phyloP scores from a whole-genome alignment of 2,888 invertebrate genomes.

The Thalpophila matura region DNA sequence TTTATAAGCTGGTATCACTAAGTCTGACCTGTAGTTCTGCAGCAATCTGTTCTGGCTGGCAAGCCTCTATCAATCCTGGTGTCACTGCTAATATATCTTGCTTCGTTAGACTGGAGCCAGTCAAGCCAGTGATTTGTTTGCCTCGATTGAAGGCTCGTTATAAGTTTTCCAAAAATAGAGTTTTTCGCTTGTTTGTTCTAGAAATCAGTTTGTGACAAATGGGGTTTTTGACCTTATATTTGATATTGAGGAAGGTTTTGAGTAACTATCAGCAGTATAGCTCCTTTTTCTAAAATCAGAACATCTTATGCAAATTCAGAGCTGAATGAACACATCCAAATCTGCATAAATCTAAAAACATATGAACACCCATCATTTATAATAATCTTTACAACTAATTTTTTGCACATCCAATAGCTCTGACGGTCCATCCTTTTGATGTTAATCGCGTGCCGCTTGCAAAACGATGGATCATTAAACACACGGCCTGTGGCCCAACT shows the following conservation, averaged over 20 bases:
- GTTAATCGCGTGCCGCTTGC: slow-evolving; percentile 39
- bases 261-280: background rate
- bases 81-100: slow-evolving; percentile 66
- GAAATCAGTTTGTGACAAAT: background rate
- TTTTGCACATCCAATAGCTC: slow-evolving; percentile 30
- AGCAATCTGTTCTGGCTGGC: slow-evolving; percentile 59
- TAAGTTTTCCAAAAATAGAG: slow-evolving; percentile 36
- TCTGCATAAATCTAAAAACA: slow-evolving; percentile 8
- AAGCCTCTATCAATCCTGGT: slow-evolving; percentile 68
- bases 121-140: slow-evolving; percentile 41
- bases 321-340: slow-evolving; percentile 12
- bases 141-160: slow-evolving; percentile 34
- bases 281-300: background rate
- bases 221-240: background rate
- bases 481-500: slow-evolving; percentile 29
- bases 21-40: slow-evolving; percentile 45
- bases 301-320: background rate
- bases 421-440: slow-evolving; percentile 47
- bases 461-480: slow-evolving; percentile 55
- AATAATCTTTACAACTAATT: slow-evolving; percentile 34
- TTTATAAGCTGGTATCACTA: slow-evolving; percentile 60
- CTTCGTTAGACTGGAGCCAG: slow-evolving; percentile 59
- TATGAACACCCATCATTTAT: slow-evolving; percentile 34
- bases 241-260: background rate
- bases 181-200: slow-evolving; percentile 1